Percentiles rank a stretch among this genome's conserved stretches.
Conservation (phyloP, 2,797 vertebrate genomes). For the Nyctibius grandis region DNA sequence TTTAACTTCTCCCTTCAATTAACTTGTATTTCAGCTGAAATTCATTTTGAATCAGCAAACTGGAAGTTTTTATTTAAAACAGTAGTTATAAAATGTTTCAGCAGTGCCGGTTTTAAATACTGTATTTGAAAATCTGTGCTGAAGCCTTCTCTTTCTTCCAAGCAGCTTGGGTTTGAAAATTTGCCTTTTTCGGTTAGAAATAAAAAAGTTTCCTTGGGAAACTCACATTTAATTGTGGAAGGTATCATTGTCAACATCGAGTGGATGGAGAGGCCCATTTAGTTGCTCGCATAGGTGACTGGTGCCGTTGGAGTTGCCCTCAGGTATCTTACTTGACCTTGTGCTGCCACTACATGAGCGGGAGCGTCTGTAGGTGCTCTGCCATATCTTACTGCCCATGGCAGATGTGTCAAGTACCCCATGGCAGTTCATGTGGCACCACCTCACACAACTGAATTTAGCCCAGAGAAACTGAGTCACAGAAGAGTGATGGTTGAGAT, state of each 20-base stretch:
- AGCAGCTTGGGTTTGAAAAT: neutral
- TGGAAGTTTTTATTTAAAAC: neutral
- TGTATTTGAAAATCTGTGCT: neutral
- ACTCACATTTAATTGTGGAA: neutral
- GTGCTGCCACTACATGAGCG: rapidly evolving
- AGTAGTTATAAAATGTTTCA: neutral
- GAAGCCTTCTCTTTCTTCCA: neutral
- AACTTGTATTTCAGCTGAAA: neutral
- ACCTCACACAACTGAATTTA: neutral
- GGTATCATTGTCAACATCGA: rapidly evolving
- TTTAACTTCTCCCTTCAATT: neutral
- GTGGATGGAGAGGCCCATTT: neutral
- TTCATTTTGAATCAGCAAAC: neutral
- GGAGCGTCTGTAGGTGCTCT: neutral
- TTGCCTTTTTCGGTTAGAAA: neutral
- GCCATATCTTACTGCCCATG: neutral
- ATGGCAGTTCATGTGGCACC: neutral
- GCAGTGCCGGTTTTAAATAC: neutral
- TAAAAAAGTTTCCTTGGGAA: neutral
- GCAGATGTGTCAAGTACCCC: neutral
- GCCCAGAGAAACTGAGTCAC: neutral
- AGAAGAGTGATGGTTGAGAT: neutral
- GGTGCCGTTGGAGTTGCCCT: neutral
- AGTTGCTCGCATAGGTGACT: neutral
- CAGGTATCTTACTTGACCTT: neutral